Evolutionary conservation across 2,888 invertebrate species (phyloP).

Genomic region (Stenodera caucasica): DNA sequence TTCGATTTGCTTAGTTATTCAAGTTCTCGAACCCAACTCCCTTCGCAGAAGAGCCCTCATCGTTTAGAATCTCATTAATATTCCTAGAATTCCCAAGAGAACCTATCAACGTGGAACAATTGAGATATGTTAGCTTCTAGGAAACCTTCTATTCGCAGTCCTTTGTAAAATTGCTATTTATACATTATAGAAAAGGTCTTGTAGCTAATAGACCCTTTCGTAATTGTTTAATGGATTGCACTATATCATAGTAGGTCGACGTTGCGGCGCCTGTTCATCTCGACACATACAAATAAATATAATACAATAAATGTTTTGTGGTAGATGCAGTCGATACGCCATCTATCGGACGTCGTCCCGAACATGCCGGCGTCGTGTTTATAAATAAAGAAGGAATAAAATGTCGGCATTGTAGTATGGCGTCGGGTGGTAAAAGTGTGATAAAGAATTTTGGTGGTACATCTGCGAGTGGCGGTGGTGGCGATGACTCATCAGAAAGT

Average conservation of each 20-base stretch:
- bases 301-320: not conserved
- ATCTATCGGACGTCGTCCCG: constrained; percentile 12
- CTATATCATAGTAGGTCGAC: not conserved
- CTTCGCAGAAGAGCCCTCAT: too few relatives aligned
- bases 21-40: too few relatives aligned
- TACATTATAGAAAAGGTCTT: not conserved
- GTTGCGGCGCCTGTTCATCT: not conserved
- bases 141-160: too few relatives aligned
- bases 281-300: not conserved
- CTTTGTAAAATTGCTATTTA: not conserved
- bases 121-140: too few relatives aligned
- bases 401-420: constrained; percentile 50
- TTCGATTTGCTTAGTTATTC: too few relatives aligned
- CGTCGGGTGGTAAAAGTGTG: constrained; percentile 50
- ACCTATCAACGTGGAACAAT: too few relatives aligned
- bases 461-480: constrained; percentile 41
- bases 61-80: too few relatives aligned
- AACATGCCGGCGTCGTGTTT: constrained; percentile 25
- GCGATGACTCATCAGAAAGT: constrained; percentile 74
- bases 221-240: not conserved
- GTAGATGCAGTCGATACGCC: constrained; percentile 10
- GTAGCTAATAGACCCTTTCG: not conserved
- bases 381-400: constrained; percentile 36
- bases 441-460: constrained; percentile 48
- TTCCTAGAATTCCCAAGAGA: too few relatives aligned